Base-by-base conservation (phyloP, 2,113 vertebrate genomes). In the Channa maculata region DNA sequence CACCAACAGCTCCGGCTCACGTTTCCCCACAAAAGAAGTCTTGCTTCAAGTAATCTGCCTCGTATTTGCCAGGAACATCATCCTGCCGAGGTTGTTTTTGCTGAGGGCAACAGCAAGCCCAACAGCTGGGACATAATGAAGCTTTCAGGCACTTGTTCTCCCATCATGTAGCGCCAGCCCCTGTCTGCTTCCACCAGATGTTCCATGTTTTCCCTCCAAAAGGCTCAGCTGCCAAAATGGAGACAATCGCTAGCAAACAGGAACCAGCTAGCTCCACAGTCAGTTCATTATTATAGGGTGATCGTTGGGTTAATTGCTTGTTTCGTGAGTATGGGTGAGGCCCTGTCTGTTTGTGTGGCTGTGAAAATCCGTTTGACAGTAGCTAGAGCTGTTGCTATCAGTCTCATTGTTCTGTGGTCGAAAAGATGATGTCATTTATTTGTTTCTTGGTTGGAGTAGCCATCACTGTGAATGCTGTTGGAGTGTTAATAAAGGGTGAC, bases 91-190 rank as follows among this genome's bases (percentile, higher is more conserved):
- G 78, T 71, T 86, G 85, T 90, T 90, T 85, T 91, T 71, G 91
- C 91, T 92, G 88, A 90, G 80, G 86, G 92, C 91, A 91, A 93
- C 86, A 91, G 88, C 80, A 62, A 91, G 87, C 80, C 90, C 90
- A 92, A 91, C 92, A 93, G 89, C 92, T 93, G 92, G 90, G 82
- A 92, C 88, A 93, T 93, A 93, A 94, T 94, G 92, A 92, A 92
- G 91, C 92, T 91, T 86, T 88, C 81, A 94, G 92, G 91, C 91
- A 72, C 90, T 88, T 91, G 91, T 93, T 92, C 81, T 88, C 86
- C 76, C 84, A 84, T 89, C 90, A 79, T 93, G 90, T 90, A 60
- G 86, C 73, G 86, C 88, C 86, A 90, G 92, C 89, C 76, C 83
- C 82, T 89, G 86, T 93, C 92, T 93, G 89, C 79, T 85, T 86